A percentile compares a stretch with the other conserved stretches of the same genome.
Conservation (phyloP, 2,888 invertebrate species). For the Cynaeus angustus region DNA sequence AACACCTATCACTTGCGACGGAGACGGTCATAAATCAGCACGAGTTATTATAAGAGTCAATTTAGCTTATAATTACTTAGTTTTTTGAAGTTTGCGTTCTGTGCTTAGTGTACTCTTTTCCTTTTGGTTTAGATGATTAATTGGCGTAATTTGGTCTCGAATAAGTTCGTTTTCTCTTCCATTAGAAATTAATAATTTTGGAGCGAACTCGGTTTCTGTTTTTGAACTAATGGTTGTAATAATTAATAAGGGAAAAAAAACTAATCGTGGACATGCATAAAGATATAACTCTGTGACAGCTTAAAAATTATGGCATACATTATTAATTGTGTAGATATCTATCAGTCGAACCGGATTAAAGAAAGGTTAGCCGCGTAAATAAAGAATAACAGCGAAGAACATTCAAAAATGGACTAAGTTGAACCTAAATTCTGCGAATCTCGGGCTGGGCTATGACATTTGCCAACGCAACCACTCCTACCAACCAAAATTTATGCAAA, state of each 20-base stretch:
- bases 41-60: slow-evolving; percentile 11
- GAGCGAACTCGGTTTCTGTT: too few species aligned
- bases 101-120: neutral
- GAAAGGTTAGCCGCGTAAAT: slow-evolving; percentile 13
- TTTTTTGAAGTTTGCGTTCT: neutral
- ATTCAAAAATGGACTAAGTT: neutral
- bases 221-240: too few species aligned
- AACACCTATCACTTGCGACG: slow-evolving; percentile 26
- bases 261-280: neutral
- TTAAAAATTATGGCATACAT: slow-evolving; percentile 6
- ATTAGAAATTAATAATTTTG: too few species aligned
- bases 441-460: slow-evolving; percentile 13
- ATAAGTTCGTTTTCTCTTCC: too few species aligned
- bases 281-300: slow-evolving; percentile 14
- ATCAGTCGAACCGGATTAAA: slow-evolving; percentile 7
- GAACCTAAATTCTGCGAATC: neutral
- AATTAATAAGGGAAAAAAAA: neutral
- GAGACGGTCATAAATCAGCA: slow-evolving; percentile 16
- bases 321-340: neutral
- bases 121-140: neutral
- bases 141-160: too few species aligned
- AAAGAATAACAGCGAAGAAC: neutral
- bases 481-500: slow-evolving; percentile 27
- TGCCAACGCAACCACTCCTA: slow-evolving; percentile 28
- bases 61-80: slow-evolving; percentile 5